A percentile compares a stretch with the other conserved stretches of the same genome.
phyloP scores from a whole-genome alignment of 2,888 invertebrate species.

The Lordiphosa andalusiaca region DNA sequence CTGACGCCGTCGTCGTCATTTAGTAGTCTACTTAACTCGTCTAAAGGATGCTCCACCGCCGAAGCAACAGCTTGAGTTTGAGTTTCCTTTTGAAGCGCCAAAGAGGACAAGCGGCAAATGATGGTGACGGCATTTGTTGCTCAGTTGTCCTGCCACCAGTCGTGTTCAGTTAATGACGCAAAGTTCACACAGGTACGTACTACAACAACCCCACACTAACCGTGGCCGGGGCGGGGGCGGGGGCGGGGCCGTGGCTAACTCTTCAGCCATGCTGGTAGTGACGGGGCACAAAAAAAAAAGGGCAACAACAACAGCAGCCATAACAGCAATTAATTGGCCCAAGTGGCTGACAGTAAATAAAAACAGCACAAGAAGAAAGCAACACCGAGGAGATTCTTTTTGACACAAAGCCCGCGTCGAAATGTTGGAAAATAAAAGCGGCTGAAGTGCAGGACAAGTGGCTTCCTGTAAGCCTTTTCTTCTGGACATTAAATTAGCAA shows the following conservation, averaged over 20 bases:
- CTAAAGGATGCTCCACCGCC: slow-evolving; percentile 55
- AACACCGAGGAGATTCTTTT: slow-evolving; percentile 29
- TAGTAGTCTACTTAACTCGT: slow-evolving; percentile 76
- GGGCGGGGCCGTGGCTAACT: slow-evolving; percentile 16
- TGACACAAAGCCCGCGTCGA: slow-evolving; percentile 26
- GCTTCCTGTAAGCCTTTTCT: too few relatives aligned
- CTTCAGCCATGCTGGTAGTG: slow-evolving; percentile 43
- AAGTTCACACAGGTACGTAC: slow-evolving; percentile 62
- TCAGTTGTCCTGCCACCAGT: slow-evolving; percentile 26
- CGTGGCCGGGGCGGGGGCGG: not conserved
- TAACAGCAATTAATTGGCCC: slow-evolving; percentile 58
- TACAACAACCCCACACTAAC: slow-evolving; percentile 6
- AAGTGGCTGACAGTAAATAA: slow-evolving; percentile 60
- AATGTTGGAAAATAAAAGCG: not conserved
- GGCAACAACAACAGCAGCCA: slow-evolving; percentile 25
- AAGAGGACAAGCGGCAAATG: slow-evolving; percentile 14
- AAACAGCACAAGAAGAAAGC: slow-evolving; percentile 39
- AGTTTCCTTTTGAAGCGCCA: slow-evolving; percentile 43
- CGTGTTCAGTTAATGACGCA: slow-evolving; percentile 55
- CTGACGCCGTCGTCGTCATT: slow-evolving; percentile 51
- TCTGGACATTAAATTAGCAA: too few relatives aligned
- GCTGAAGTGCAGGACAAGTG: too few relatives aligned
- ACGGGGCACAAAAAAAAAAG: slow-evolving; percentile 38
- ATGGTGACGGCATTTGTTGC: slow-evolving; percentile 63
- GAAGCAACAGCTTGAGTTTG: slow-evolving; percentile 64